These are phyloP conservation scores for Anoplophora glabripennis DNA, from an alignment of 1,140 invertebrate genomes.

Conservation along the genomic window DNA sequence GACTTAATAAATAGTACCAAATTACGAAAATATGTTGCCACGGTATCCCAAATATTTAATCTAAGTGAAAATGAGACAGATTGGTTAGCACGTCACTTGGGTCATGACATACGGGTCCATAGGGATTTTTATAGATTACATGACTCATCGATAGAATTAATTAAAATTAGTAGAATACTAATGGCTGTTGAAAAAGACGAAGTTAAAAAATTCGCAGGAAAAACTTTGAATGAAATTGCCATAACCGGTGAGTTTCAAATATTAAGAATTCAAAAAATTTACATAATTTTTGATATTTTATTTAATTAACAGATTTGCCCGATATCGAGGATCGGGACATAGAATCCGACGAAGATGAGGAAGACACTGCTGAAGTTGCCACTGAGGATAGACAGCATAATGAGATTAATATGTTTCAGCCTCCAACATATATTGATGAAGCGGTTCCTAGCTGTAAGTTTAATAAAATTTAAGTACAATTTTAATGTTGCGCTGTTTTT, in stretches of 20 bases:
- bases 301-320: not conserved
- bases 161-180: conserved; percentile 14
- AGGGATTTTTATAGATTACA: conserved; percentile 14
- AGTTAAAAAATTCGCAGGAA: conserved; percentile 11
- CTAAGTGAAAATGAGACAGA: conserved; percentile 6
- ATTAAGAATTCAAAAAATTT: not conserved
- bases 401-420: too few species aligned
- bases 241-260: not conserved
- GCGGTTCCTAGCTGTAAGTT: too few species aligned
- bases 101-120: conserved; percentile 6
- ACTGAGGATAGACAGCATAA: too few species aligned
- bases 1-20: conserved; percentile 7
- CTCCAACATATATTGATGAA: too few species aligned
- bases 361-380: too few species aligned
- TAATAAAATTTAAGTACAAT: too few species aligned
- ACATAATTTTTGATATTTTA: not conserved
- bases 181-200: conserved; percentile 3
- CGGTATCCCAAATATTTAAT: conserved; percentile 14
- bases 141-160: conserved; percentile 13
- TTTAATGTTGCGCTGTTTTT: too few species aligned
- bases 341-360: too few species aligned
- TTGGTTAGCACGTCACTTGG: conserved; percentile 11
- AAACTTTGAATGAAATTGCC: not conserved
- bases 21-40: conserved; percentile 15
- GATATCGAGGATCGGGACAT: not conserved